phyloP scores from a whole-genome alignment of 1,140 invertebrate genomes.

The Pectinophora gossypiella region DNA sequence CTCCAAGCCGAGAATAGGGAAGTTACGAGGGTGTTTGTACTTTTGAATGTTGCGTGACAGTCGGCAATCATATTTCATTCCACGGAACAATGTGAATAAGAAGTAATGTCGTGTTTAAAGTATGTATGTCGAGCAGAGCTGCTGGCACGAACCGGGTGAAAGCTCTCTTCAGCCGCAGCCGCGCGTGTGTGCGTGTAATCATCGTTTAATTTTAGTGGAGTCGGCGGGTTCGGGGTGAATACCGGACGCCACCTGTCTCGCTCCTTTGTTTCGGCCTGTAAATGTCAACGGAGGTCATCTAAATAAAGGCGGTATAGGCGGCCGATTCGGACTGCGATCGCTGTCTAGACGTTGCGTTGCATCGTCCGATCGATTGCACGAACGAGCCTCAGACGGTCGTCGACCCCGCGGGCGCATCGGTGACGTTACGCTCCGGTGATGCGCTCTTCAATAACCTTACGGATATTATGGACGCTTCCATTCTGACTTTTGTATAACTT shows the following conservation, averaged over 20 bases:
- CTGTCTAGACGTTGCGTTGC: constrained; percentile 72
- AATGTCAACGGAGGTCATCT: constrained; percentile 73
- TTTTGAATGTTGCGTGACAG: constrained; percentile 39
- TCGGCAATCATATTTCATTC: constrained; percentile 29
- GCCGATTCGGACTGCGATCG: constrained; percentile 59
- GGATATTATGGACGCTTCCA: constrained; percentile 30
- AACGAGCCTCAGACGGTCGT: constrained; percentile 70
- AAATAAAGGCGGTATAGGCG: constrained; percentile 68
- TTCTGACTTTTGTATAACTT: constrained; percentile 19
- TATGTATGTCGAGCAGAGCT: constrained; percentile 46
- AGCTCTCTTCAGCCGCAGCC: constrained; percentile 32
- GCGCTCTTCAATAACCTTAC: constrained; percentile 59
- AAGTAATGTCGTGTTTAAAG: constrained; percentile 21
- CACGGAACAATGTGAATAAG: constrained; percentile 35
- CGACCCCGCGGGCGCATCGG: constrained; percentile 70
- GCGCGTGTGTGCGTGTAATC: constrained; percentile 41
- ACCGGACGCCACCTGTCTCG: constrained; percentile 64
- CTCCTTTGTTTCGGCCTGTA: constrained; percentile 69
- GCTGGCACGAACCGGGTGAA: constrained; percentile 38
- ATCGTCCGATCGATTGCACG: constrained; percentile 71
- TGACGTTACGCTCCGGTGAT: constrained; percentile 71
- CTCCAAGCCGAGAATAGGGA: background rate
- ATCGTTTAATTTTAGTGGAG: constrained; percentile 57
- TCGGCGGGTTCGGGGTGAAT: constrained; percentile 37
- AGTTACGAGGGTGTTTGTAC: constrained; percentile 3